Percentiles rank a stretch among this genome's conserved stretches.
Conservation (phyloP, 2,797 vertebrate genomes). For the Tapirus indicus region DNA sequence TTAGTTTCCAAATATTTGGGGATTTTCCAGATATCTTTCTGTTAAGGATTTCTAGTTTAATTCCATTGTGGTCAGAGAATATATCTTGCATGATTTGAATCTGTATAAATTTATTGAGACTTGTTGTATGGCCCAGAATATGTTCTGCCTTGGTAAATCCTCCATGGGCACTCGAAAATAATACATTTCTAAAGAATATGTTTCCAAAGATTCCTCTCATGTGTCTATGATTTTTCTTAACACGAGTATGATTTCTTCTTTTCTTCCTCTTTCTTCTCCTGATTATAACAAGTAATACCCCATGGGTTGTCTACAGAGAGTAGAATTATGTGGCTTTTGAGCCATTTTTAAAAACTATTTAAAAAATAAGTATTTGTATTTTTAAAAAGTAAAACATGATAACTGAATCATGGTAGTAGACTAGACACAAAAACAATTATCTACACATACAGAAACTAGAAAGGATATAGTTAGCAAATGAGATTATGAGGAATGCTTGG, state of each 20-base stretch:
- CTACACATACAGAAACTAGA: not conserved
- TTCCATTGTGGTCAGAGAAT: not conserved
- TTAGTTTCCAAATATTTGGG: not conserved
- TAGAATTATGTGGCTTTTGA: not conserved
- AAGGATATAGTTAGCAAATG: not conserved
- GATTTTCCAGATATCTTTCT: not conserved
- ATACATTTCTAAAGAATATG: not conserved
- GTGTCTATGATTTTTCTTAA: not conserved
- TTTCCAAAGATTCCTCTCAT: not conserved
- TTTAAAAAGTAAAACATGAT: not conserved
- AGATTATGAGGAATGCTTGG: not conserved
- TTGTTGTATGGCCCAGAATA: not conserved
- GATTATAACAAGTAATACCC: not conserved
- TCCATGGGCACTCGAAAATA: not conserved
- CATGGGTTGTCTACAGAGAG: not conserved
- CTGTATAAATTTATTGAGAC: not conserved
- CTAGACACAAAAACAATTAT: not conserved
- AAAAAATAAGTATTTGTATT: not conserved
- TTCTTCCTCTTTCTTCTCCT: not conserved
- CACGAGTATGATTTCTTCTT: not conserved
- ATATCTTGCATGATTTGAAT: not conserved
- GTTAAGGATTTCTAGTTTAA: slow-evolving; percentile 9
- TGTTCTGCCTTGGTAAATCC: not conserved
- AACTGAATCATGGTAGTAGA: not conserved
- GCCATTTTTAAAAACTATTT: not conserved